Evolutionary conservation across 1,140 invertebrate genomes (phyloP).

Genomic region (Calycopis cecrops): DNA sequence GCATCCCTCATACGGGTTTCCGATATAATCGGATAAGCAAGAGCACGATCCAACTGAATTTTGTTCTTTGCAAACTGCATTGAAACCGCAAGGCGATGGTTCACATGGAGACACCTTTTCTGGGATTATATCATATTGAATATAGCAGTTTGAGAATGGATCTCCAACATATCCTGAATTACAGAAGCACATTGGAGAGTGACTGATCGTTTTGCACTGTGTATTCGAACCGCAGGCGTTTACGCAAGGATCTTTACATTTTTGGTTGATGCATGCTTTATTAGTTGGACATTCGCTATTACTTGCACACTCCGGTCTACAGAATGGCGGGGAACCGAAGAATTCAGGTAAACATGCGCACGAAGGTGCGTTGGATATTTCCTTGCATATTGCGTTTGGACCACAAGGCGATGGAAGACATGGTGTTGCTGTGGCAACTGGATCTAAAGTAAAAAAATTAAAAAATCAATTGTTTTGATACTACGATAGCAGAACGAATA

Average conservation of each 20-base stretch:
- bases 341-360: slow-evolving; percentile 81
- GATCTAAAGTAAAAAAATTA: slow-evolving; percentile 47
- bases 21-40: slow-evolving; percentile 80
- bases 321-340: slow-evolving; percentile 82
- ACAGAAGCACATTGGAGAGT: slow-evolving; percentile 82
- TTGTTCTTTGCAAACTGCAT: slow-evolving; percentile 79
- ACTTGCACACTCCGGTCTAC: slow-evolving; percentile 82
- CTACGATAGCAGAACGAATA: not conserved
- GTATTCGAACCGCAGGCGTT: slow-evolving; percentile 83
- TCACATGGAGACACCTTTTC: slow-evolving; percentile 74
- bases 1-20: slow-evolving; percentile 84
- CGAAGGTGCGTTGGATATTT: slow-evolving; percentile 74
- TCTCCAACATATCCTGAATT: slow-evolving; percentile 76
- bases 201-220: slow-evolving; percentile 81
- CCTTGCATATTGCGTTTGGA: slow-evolving; percentile 83
- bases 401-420: slow-evolving; percentile 85
- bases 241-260: slow-evolving; percentile 84
- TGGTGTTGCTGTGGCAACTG: slow-evolving; percentile 66
- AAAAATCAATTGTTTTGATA: not conserved
- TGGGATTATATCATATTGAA: slow-evolving; percentile 30
- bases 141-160: slow-evolving; percentile 77
- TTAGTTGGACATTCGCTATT: slow-evolving; percentile 84
- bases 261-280: slow-evolving; percentile 83
- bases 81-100: slow-evolving; percentile 82
- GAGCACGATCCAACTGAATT: slow-evolving; percentile 80